Evolutionary conservation across 2,888 invertebrate genomes (phyloP).

Genomic region (Neria commutata): DNA sequence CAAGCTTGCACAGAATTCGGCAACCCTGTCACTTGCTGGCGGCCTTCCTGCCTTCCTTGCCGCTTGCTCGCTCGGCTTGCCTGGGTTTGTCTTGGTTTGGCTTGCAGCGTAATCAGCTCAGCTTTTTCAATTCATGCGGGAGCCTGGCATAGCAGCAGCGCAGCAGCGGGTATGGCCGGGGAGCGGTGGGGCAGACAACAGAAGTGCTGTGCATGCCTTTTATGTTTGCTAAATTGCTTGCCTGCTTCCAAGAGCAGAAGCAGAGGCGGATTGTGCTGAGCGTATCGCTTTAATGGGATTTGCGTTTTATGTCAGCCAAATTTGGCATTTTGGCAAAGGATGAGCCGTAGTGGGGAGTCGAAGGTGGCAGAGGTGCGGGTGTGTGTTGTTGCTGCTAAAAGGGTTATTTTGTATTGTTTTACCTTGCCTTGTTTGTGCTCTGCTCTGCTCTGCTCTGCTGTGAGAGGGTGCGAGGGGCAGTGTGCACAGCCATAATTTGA

Average conservation of each 20-base stretch:
- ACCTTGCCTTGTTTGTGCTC: background rate
- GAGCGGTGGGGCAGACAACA: background rate
- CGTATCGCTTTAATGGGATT: slow-evolving; percentile 4
- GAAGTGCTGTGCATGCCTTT: background rate
- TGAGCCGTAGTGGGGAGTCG: background rate
- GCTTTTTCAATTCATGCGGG: too few species aligned
- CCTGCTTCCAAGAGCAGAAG: background rate
- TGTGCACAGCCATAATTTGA: too few species aligned
- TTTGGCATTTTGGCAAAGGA: background rate
- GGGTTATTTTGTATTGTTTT: background rate
- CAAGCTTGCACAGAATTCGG: too few species aligned
- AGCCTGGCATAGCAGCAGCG: too few species aligned
- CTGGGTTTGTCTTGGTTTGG: background rate
- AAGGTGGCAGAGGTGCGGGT: too few species aligned
- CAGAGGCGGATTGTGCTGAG: background rate
- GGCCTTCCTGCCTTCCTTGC: too few species aligned
- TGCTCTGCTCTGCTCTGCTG: too few species aligned
- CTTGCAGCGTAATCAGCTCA: too few species aligned
- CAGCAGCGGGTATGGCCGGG: too few species aligned
- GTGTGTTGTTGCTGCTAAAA: too few species aligned
- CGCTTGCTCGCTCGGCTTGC: background rate
- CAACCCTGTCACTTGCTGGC: too few species aligned
- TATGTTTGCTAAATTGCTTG: background rate
- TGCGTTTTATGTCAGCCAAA: background rate
- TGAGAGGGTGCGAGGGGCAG: too few species aligned